Conservation (phyloP, 2,888 invertebrate genomes). For the Synergus laeviventris region DNA sequence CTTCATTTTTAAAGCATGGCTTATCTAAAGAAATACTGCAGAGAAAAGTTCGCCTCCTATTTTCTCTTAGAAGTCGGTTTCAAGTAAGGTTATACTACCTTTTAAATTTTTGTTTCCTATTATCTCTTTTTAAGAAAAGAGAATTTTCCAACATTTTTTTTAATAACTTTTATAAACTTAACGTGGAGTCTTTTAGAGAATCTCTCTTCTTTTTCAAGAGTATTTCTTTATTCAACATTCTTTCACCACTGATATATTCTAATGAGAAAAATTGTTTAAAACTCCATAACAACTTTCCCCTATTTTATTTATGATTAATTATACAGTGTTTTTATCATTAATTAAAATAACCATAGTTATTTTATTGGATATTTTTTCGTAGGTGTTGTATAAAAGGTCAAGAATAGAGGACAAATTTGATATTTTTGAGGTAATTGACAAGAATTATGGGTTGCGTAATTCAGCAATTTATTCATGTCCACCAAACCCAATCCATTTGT, state of each 20-base stretch:
- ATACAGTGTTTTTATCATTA: too few species aligned
- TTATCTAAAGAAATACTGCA: neutral
- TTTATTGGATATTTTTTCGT: too few species aligned
- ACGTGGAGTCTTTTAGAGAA: neutral
- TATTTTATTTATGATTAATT: neutral
- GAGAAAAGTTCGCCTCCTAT: neutral
- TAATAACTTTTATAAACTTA: neutral
- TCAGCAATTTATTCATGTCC: neutral
- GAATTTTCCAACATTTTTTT: neutral
- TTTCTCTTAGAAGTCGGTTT: neutral
- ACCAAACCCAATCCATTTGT: conserved; percentile 27
- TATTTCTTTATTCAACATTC: neutral
- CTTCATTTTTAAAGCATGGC: neutral
- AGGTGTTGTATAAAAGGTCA: neutral
- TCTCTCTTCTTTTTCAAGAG: neutral
- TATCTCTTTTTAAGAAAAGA: neutral
- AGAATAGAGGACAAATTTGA: conserved; percentile 11
- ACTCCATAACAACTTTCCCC: too few species aligned
- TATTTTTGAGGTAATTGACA: neutral
- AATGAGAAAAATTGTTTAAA: neutral
- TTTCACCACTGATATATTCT: neutral
- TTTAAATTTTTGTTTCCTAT: neutral
- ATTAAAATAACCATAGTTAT: too few species aligned
- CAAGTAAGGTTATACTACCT: neutral
- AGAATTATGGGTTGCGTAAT: conserved; percentile 8